Conservation (phyloP, 2,888 invertebrate genomes). For the Sthenelais limicola region DNA sequence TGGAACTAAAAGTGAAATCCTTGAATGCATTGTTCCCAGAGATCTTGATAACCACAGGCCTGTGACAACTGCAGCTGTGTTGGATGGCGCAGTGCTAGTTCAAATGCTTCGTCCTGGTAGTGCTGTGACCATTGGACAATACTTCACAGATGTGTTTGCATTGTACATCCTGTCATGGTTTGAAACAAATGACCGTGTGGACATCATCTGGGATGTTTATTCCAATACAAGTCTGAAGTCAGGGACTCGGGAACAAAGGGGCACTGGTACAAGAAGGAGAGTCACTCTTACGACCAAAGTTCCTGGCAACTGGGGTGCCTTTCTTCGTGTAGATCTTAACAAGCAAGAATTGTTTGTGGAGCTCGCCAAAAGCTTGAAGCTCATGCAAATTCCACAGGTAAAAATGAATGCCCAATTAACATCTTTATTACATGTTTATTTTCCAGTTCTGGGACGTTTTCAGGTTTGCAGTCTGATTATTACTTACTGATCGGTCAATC, state of each 20-base stretch:
- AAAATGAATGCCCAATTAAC: too few relatives aligned
- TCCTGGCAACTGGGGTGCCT: constrained; percentile 45
- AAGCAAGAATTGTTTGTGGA: constrained; percentile 34
- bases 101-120: constrained; percentile 44
- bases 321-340: constrained; percentile 43
- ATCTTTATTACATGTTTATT: too few relatives aligned
- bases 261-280: neutral
- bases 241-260: constrained; percentile 37
- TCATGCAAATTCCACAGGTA: too few relatives aligned
- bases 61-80: constrained; percentile 43
- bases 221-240: constrained; percentile 40
- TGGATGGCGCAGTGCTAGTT: constrained; percentile 45
- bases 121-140: constrained; percentile 41
- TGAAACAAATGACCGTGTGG: constrained; percentile 29
- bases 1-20: constrained; percentile 41
- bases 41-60: constrained; percentile 42
- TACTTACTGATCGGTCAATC: constrained; percentile 36
- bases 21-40: constrained; percentile 40
- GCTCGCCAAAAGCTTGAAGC: neutral
- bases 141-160: constrained; percentile 44
- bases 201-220: constrained; percentile 31
- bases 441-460: too few relatives aligned
- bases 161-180: constrained; percentile 43
- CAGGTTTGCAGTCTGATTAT: constrained; percentile 40
- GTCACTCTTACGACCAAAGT: constrained; percentile 38